phyloP scores from a whole-genome alignment of 2,797 vertebrate species.

The Lithobates pipiens region DNA sequence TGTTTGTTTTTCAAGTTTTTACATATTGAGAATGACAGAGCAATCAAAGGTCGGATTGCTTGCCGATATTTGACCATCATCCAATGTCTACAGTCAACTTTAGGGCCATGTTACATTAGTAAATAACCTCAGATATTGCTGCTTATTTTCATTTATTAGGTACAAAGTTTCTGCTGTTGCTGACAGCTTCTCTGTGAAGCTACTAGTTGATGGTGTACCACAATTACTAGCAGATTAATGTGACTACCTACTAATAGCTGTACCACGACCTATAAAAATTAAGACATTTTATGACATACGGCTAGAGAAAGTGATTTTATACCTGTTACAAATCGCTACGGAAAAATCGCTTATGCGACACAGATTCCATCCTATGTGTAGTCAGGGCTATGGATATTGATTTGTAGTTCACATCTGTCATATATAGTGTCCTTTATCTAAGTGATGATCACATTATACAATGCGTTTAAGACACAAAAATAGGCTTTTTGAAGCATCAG shows the following conservation, averaged over 20 bases:
- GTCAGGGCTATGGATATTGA: neutral
- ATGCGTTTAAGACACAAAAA: neutral
- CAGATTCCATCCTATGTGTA: neutral
- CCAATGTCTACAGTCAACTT: too few species aligned
- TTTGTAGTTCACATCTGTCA: neutral
- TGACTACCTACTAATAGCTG: too few species aligned
- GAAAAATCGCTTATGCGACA: neutral
- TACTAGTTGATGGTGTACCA: too few species aligned
- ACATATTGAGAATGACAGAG: too few species aligned
- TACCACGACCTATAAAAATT: too few species aligned
- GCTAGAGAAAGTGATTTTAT: neutral
- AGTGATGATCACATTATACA: conserved; percentile 7
- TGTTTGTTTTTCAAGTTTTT: too few species aligned
- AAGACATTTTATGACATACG: too few species aligned
- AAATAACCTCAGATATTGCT: neutral
- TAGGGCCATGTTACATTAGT: too few species aligned
- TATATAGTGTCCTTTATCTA: neutral
- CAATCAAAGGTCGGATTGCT: neutral
- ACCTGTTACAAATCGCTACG: neutral
- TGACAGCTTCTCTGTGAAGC: too few species aligned
- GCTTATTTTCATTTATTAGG: too few species aligned
- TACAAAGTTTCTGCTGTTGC: too few species aligned
- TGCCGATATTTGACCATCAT: neutral
- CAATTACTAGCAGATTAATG: too few species aligned
- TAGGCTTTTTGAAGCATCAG: neutral